These are phyloP conservation scores for Chaenogobius annularis DNA, from an alignment of 2,113 vertebrate genomes.

Conservation along the genomic window DNA sequence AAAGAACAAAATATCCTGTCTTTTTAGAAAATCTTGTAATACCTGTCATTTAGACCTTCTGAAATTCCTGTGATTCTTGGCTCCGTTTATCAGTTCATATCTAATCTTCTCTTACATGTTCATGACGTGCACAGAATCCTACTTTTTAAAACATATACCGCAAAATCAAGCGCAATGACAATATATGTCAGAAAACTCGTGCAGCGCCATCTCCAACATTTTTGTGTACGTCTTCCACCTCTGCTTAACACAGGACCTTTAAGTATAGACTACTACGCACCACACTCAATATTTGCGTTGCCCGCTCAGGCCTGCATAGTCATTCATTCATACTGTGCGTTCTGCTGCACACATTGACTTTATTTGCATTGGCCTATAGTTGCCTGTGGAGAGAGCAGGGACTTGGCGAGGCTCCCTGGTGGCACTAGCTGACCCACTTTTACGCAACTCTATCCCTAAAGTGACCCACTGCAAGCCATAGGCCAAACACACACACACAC, in stretches of 20 bases:
- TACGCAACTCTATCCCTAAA: slow-evolving; percentile 66
- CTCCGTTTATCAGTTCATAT: too few species aligned
- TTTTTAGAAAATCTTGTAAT: too few species aligned
- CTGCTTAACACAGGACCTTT: background rate
- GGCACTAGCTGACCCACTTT: slow-evolving; percentile 72
- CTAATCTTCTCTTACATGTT: too few species aligned
- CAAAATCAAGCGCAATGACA: too few species aligned
- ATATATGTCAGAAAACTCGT: too few species aligned
- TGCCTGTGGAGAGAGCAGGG: slow-evolving; percentile 40
- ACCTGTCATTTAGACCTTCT: too few species aligned
- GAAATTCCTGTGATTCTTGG: too few species aligned
- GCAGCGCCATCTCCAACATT: too few species aligned
- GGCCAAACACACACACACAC: slow-evolving; percentile 21
- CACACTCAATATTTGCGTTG: background rate
- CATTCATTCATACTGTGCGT: slow-evolving; percentile 12
- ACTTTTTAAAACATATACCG: too few species aligned
- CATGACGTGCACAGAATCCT: too few species aligned
- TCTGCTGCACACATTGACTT: slow-evolving; percentile 8
- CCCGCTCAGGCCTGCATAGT: background rate
- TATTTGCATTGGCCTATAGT: slow-evolving; percentile 43
- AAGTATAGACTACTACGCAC: background rate
- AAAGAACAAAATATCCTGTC: too few species aligned
- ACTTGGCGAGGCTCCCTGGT: slow-evolving; percentile 63
- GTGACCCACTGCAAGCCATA: slow-evolving; percentile 61
- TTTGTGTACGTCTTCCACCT: background rate